A percentile compares a stretch with the other conserved stretches of the same genome.
These are phyloP conservation scores for Strix occidentalis DNA, from an alignment of 2,797 vertebrate genomes.

Conservation along the genomic window DNA sequence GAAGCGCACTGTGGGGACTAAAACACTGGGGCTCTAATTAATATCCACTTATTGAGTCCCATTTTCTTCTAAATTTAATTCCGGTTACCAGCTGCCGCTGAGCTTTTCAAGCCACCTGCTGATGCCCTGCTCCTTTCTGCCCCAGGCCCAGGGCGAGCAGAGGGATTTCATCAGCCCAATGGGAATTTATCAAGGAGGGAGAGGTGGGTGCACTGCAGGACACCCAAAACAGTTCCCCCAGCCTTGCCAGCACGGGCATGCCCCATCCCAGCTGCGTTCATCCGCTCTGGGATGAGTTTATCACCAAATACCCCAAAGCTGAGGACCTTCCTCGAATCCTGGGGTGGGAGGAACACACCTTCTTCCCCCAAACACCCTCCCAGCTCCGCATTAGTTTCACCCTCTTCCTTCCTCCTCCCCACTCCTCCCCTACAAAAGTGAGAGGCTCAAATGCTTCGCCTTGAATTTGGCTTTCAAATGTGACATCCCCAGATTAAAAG, in stretches of 20 bases:
- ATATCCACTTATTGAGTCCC: neutral
- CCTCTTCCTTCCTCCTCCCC: neutral
- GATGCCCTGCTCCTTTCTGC: neutral
- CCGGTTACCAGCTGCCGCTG: neutral
- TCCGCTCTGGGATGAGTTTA: neutral
- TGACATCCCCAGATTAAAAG: neutral
- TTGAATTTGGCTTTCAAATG: neutral
- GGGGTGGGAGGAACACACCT: neutral
- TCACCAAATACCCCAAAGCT: neutral
- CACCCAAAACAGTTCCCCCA: neutral
- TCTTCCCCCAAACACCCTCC: neutral
- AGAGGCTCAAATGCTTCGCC: neutral
- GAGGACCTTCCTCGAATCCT: rapidly evolving
- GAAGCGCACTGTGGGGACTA: neutral
- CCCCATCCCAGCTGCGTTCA: neutral
- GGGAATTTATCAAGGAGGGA: neutral
- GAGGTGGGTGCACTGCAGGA: neutral
- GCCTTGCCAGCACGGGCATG: neutral
- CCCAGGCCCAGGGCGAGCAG: neutral
- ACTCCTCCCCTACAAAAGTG: neutral
- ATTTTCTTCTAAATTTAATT: neutral
- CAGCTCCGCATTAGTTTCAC: neutral
- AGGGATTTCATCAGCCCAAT: neutral
- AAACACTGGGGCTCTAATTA: neutral
- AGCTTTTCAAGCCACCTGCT: neutral